Conservation (phyloP, 2,113 vertebrate species). For the Trematocara nigrifrons region DNA sequence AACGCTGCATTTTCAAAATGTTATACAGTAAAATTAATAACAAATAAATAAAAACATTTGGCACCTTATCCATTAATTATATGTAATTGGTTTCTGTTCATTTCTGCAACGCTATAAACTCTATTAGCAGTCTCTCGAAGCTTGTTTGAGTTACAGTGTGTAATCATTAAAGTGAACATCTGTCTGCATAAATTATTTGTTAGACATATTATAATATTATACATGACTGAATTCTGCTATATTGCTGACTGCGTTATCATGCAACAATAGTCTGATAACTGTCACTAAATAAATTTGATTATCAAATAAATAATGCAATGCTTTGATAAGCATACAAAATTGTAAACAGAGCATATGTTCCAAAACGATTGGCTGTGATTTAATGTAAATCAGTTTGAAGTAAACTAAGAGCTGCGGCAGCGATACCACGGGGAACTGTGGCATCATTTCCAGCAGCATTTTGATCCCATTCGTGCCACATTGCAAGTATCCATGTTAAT, state of each 20-base stretch:
- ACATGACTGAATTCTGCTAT: background rate
- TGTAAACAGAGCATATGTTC: background rate
- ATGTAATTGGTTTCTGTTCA: background rate
- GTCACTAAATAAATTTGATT: background rate
- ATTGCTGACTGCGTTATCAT: background rate
- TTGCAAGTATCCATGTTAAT: accelerated
- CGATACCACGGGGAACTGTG: background rate
- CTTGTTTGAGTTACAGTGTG: background rate
- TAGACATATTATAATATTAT: background rate
- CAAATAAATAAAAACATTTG: background rate
- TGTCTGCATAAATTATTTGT: background rate
- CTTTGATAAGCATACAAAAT: background rate
- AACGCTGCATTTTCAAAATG: background rate
- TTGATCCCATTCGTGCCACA: background rate
- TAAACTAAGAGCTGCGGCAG: background rate
- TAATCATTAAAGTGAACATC: background rate
- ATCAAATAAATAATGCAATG: background rate
- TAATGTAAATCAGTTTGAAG: background rate
- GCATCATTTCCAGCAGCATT: background rate
- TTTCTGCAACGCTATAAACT: background rate
- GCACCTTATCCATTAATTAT: background rate
- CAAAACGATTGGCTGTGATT: background rate
- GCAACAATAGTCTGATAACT: background rate
- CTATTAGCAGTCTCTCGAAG: background rate
- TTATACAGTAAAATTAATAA: background rate